A percentile compares a stretch with the other conserved stretches of the same genome.
phyloP scores from a whole-genome alignment of 1,140 invertebrate species.

The Brachionus sp. region DNA sequence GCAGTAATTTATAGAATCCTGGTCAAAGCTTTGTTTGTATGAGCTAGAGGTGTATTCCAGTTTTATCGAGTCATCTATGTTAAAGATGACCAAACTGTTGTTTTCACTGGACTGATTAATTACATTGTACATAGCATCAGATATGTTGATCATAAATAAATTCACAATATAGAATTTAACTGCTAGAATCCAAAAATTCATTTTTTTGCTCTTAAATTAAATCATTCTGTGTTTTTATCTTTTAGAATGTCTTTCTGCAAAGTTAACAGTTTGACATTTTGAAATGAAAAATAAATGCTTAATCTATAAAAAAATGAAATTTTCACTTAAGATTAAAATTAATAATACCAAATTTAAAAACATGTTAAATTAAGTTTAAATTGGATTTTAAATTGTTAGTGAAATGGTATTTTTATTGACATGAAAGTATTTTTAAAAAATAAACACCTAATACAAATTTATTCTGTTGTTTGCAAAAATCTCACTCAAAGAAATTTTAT shows the following conservation, averaged over 20 bases:
- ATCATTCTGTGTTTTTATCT: not conserved
- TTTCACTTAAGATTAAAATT: no score
- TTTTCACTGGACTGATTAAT: not conserved
- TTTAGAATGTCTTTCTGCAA: not conserved
- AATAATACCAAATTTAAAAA: no score
- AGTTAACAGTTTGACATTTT: not conserved
- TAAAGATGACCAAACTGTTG: conserved; percentile 14
- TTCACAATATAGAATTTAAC: not conserved
- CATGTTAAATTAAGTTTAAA: not conserved
- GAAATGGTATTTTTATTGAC: not conserved
- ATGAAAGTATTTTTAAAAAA: not conserved
- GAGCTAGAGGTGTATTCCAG: conserved; percentile 37
- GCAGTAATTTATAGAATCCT: conserved; percentile 39
- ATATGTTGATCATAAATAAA: not conserved
- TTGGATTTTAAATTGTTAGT: not conserved
- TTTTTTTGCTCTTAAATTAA: not conserved
- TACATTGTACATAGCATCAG: not conserved
- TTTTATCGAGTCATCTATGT: conserved; percentile 15
- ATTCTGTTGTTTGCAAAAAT: not conserved
- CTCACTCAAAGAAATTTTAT: not conserved
- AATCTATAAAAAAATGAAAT: not conserved
- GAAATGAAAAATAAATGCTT: not conserved
- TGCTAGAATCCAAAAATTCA: not conserved
- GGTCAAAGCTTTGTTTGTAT: conserved; percentile 41
- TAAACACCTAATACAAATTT: not conserved